A percentile compares a stretch with the other conserved stretches of the same genome.
Conservation (phyloP, 2,113 vertebrate genomes). For the Channa maculata region DNA sequence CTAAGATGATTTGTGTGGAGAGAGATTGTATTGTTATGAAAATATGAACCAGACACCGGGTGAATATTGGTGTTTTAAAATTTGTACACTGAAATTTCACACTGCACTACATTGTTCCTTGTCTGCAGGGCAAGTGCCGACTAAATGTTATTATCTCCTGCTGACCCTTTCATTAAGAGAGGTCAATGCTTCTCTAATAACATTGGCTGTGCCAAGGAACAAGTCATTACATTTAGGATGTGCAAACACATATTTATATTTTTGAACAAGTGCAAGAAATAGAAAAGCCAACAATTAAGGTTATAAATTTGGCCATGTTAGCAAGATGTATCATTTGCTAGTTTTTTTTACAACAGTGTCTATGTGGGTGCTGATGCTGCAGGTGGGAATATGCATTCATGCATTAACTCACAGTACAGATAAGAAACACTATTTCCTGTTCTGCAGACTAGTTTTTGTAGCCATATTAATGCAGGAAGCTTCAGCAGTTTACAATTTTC, state of each 20-base stretch:
- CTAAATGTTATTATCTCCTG: conserved; percentile 51
- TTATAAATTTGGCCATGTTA: neutral
- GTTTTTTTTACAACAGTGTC: neutral
- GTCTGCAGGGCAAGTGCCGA: conserved; percentile 12
- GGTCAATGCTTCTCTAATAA: conserved; percentile 33
- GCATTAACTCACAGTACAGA: neutral
- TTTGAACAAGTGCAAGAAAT: neutral
- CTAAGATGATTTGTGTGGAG: neutral
- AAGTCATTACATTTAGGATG: neutral
- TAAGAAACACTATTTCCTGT: neutral
- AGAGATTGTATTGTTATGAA: neutral
- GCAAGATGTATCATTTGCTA: neutral
- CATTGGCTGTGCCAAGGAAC: neutral
- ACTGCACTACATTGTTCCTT: neutral
- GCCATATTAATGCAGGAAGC: neutral
- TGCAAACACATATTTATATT: neutral
- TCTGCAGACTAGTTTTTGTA: neutral
- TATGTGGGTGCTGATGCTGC: neutral
- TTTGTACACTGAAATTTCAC: conserved; percentile 11
- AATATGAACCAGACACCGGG: neutral
- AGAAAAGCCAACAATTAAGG: neutral
- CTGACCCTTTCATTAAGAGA: conserved; percentile 49
- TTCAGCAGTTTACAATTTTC: neutral
- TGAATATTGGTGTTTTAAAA: neutral
- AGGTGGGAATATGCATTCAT: neutral